Conservation (phyloP, 2,797 vertebrate species). For the Mionectes olivaceus region DNA sequence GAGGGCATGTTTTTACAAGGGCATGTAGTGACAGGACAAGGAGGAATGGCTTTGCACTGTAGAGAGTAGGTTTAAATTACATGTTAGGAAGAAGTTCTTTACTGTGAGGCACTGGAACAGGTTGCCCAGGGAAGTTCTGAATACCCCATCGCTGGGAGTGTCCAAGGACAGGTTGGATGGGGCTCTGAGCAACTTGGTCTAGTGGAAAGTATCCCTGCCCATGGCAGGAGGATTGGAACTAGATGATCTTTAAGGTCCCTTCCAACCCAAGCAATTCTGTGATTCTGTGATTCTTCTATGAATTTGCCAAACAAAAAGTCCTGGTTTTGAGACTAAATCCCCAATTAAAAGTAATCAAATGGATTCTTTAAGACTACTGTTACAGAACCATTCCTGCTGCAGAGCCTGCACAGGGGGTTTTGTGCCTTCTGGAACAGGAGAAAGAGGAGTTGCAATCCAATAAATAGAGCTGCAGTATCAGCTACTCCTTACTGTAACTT, state of each 20-base stretch:
- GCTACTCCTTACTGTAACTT: background rate
- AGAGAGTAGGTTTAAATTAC: background rate
- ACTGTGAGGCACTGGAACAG: background rate
- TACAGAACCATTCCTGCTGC: background rate
- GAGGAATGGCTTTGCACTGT: background rate
- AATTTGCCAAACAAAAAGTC: background rate
- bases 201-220: background rate
- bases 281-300: background rate
- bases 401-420: background rate
- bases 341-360: background rate
- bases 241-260: background rate
- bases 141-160: background rate
- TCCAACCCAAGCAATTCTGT: background rate
- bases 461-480: background rate
- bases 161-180: background rate
- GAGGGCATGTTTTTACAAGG: background rate
- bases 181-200: background rate
- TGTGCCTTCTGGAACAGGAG: background rate
- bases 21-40: too few species aligned
- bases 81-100: background rate
- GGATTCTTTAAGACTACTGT: background rate
- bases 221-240: too few species aligned
- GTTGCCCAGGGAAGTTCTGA: background rate
- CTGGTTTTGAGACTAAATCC: background rate
- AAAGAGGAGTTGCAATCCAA: background rate